Evolutionary conservation across 2,888 invertebrate genomes (phyloP).

Genomic region (Nemotelus pantherinus): DNA sequence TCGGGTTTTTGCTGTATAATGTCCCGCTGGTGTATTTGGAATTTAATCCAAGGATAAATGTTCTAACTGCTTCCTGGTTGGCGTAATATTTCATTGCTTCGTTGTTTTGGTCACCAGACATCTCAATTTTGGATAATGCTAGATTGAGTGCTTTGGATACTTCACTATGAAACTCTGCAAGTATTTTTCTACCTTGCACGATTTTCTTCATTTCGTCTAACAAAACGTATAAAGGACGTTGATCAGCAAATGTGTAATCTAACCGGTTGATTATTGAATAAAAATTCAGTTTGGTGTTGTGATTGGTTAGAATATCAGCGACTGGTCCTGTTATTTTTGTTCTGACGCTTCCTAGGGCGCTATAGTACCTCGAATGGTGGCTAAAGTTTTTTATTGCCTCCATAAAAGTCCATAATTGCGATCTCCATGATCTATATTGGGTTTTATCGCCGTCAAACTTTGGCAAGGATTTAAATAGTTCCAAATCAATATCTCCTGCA

Average conservation of each 20-base stretch:
- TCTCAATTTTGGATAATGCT: background rate
- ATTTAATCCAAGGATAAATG: no score
- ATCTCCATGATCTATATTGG: conserved; percentile 7
- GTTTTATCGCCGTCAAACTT: background rate
- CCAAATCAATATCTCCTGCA: no score
- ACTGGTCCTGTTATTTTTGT: background rate
- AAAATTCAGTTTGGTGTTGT: conserved; percentile 18
- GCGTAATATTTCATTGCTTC: no score
- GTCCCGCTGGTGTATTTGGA: no score
- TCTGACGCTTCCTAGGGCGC: background rate
- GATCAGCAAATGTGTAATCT: background rate
- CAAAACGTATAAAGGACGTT: conserved; percentile 10
- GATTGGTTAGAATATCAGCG: background rate
- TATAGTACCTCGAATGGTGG: background rate
- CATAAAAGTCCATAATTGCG: background rate
- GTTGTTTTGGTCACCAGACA: background rate
- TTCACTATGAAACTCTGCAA: background rate
- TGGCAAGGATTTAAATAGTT: background rate
- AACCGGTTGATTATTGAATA: background rate
- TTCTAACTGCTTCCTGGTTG: no score
- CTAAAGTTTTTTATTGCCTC: background rate
- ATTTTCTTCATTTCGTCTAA: conserved; percentile 44
- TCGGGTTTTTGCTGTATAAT: no score
- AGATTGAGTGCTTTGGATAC: background rate
- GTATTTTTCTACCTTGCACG: conserved; percentile 44